These are phyloP conservation scores for Myrmecophaga tridactyla DNA, from an alignment of 2,113 vertebrate genomes.

Conservation along the genomic window DNA sequence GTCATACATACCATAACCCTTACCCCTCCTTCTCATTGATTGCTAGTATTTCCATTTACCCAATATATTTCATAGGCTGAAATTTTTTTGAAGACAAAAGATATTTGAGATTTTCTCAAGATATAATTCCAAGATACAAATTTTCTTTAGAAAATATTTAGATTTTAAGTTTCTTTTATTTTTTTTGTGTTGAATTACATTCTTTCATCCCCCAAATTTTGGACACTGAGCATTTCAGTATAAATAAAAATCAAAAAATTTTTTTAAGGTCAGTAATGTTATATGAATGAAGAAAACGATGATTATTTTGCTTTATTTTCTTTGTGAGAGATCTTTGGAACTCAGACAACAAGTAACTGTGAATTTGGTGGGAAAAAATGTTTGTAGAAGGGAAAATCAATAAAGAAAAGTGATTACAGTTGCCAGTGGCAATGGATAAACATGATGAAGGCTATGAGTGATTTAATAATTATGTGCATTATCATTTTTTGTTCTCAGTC, in stretches of 20 bases:
- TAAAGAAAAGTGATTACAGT: background rate
- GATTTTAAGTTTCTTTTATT: background rate
- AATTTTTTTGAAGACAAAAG: background rate
- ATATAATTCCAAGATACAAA: background rate
- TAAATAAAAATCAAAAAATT: background rate
- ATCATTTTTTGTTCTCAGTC: background rate
- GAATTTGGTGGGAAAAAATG: background rate
- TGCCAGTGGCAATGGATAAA: background rate
- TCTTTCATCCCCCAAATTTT: background rate
- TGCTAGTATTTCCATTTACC: too few relatives aligned
- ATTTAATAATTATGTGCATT: constrained; percentile 16
- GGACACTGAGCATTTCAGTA: background rate
- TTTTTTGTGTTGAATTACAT: background rate
- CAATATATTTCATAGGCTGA: too few relatives aligned
- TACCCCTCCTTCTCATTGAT: too few relatives aligned
- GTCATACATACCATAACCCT: too few relatives aligned
- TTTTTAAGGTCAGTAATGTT: background rate
- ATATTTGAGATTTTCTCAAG: background rate
- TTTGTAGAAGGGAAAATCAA: background rate
- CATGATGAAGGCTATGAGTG: background rate
- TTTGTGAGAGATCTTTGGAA: background rate
- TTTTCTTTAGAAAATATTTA: constrained; percentile 32
- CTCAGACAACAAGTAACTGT: background rate
- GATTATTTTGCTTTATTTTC: background rate
- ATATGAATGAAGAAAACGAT: background rate